These are phyloP conservation scores for Meta bourneti DNA, from an alignment of 2,888 invertebrate genomes.

Conservation along the genomic window DNA sequence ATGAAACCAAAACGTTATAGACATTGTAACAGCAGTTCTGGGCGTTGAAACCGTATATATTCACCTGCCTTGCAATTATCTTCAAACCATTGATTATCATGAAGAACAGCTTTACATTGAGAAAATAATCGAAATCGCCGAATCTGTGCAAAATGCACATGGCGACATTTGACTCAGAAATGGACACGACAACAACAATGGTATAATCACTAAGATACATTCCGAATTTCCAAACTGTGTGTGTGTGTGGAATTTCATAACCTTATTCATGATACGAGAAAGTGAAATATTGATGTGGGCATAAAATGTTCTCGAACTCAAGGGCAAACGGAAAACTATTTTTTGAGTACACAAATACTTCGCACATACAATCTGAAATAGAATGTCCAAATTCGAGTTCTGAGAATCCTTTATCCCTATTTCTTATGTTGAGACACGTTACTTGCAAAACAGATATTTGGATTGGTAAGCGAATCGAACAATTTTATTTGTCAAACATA, in stretches of 20 bases:
- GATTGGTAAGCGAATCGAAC: background rate
- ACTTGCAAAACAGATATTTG: background rate
- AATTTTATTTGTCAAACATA: background rate
- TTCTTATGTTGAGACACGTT: background rate
- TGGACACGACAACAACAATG: too few relatives aligned
- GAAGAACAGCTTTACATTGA: too few relatives aligned
- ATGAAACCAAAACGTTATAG: too few relatives aligned
- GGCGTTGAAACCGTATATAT: too few relatives aligned
- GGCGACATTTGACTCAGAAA: too few relatives aligned
- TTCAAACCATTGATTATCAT: too few relatives aligned
- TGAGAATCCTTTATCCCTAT: background rate
- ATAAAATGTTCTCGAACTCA: background rate
- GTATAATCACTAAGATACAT: too few relatives aligned
- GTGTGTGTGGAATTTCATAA: background rate
- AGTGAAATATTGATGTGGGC: background rate
- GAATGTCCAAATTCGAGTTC: background rate
- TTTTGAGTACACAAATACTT: background rate
- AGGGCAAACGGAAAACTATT: background rate
- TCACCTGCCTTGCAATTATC: too few relatives aligned
- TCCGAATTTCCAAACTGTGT: too few relatives aligned
- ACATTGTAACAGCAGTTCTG: too few relatives aligned
- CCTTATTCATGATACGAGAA: background rate
- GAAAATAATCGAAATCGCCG: too few relatives aligned
- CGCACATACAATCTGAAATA: background rate
- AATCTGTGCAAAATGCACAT: too few relatives aligned